A percentile compares a stretch with the other conserved stretches of the same genome.
Conservation (phyloP, 1,140 invertebrate genomes). For the Stegodyphus dumicola region DNA sequence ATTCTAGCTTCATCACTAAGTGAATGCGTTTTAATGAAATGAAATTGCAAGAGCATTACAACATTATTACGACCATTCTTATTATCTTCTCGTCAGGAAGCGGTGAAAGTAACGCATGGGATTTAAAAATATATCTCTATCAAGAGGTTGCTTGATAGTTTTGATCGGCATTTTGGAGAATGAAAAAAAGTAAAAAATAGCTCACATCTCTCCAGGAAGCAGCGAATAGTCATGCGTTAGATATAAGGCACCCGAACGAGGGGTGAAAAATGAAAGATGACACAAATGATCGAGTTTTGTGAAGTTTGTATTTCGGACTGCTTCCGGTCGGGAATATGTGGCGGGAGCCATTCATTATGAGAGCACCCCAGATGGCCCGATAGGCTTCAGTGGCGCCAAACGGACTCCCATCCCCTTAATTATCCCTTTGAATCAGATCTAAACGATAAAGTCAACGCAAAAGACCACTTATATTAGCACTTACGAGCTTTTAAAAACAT, state of each 20-base stretch:
- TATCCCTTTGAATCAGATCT: conserved; percentile 43
- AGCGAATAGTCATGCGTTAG: no score
- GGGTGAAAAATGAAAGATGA: conserved; percentile 3
- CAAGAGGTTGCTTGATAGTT: no score
- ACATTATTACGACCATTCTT: no score
- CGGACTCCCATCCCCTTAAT: conserved; percentile 35
- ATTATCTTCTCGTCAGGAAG: no score
- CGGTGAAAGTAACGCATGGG: no score
- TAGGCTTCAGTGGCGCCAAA: conserved; percentile 40
- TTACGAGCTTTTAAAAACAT: conserved; percentile 28
- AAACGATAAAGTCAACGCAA: conserved; percentile 35
- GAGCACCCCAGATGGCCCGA: conserved; percentile 23
- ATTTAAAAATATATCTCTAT: no score
- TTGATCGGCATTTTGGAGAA: no score
- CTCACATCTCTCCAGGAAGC: no score
- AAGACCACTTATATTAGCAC: conserved; percentile 43
- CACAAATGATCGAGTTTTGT: conserved; percentile 17
- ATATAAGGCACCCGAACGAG: neutral
- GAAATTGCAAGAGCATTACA: no score
- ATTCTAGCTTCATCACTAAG: no score
- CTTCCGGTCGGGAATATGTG: conserved; percentile 3
- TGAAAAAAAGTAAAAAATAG: no score
- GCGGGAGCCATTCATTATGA: conserved; percentile 24
- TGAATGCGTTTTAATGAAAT: no score
- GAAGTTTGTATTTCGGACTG: neutral